Base-by-base conservation (phyloP, 2,888 invertebrate genomes). In the Mechanitis mazaeus region DNA sequence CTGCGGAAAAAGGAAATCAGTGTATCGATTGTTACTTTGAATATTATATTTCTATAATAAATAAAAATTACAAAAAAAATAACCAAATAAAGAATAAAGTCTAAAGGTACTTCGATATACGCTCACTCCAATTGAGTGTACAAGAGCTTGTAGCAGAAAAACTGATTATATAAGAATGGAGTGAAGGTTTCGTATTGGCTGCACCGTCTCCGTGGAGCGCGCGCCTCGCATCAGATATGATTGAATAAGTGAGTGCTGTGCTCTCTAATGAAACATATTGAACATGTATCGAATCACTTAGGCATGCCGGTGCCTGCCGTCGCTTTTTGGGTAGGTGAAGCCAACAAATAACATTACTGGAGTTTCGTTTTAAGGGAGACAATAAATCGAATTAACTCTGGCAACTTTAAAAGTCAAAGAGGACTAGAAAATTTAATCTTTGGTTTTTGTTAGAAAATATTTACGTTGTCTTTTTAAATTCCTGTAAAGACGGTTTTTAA, bases 221-320 rank as follows among this genome's bases (percentile, higher is more conserved):
- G 79, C 79, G 76, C 74, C 71, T 73, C 74, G 76, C 79, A 77
- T 79, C 75, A 79, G 79, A 81, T 85, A 81, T 90, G 85, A 90
- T 90, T 88, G 84, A 90, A 90, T 90, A 86, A 90, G 80, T 85
- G 81, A 80, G 77, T 82, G 77, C 81, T 81, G 83, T 72, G 77
- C 81, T 83, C 76, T 81, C 80, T 90, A 89, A 90, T 89, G 88
- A 90, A 89, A 89, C 88, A 87, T 89, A 89, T 89, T 88, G 89
- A 87, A 87, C 84, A 82, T 86, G 86, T 89, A 89, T 90, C 85
- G 87, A 87, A 86, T 87, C 89, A 90, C 89, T 90, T 90, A 90
- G 86, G 78, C 79, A 77, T 78, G 72, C 76, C 76, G 79, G 79
- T 84, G 84, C 84, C 81, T 85, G 85, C 85, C 85, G 81, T 84